Conservation (phyloP, 2,888 invertebrate genomes). For the Thymelicus lineola region DNA sequence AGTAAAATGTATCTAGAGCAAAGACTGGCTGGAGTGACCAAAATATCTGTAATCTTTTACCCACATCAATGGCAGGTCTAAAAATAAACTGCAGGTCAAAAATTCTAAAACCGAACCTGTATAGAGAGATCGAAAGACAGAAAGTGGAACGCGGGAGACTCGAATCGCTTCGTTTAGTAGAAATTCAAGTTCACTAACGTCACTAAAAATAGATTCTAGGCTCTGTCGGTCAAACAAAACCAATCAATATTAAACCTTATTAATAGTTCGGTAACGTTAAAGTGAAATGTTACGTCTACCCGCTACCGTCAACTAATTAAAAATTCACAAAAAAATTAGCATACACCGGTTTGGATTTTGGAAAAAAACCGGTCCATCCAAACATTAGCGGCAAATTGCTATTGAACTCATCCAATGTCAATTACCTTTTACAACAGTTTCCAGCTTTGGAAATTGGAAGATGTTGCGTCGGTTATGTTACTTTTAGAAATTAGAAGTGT, state of each 20-base stretch:
- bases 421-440: not conserved
- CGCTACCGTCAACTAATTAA: not conserved
- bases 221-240: not conserved
- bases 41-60: not conserved
- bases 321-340: not conserved
- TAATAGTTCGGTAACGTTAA: not conserved
- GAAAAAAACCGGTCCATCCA: not conserved
- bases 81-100: conserved; percentile 2
- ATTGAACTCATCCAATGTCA: not conserved
- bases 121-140: not conserved
- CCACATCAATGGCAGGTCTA: not conserved
- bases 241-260: not conserved
- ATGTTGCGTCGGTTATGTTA: no score
- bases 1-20: not conserved
- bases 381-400: not conserved
- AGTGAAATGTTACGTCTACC: not conserved
- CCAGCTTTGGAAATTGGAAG: not conserved
- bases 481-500: no score
- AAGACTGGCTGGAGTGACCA: not conserved
- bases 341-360: conserved; percentile 1
- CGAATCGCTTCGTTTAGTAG: not conserved
- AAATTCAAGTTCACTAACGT: conserved; percentile 6
- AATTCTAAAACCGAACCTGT: not conserved
- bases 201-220: not conserved
- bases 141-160: not conserved